Evolutionary conservation across 1,140 invertebrate genomes (phyloP).

Genomic region (Listronotus bonariensis): DNA sequence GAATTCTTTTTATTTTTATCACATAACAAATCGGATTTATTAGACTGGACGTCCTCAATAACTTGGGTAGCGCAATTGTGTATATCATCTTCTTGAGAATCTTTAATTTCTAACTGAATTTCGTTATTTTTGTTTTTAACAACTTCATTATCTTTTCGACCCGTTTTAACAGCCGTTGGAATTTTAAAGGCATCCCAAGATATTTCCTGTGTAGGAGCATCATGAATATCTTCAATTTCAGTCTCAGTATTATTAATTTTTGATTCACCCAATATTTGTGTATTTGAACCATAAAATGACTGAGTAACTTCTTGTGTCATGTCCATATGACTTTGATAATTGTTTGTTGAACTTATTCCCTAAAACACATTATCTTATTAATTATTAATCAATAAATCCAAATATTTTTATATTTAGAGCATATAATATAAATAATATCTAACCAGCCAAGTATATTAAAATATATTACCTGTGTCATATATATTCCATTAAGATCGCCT

Average conservation of each 20-base stretch:
- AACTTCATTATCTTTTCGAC: not conserved
- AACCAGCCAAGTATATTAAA: not conserved
- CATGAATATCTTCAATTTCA: slow-evolving; percentile 28
- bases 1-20: slow-evolving; percentile 1
- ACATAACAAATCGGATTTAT: not conserved
- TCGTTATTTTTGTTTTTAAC: too few relatives aligned
- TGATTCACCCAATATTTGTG: slow-evolving; percentile 34
- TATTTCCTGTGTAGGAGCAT: slow-evolving; percentile 18
- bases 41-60: slow-evolving; percentile 1
- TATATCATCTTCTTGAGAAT: not conserved
- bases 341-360: too few relatives aligned
- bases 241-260: slow-evolving; percentile 18
- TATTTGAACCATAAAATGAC: slow-evolving; percentile 36
- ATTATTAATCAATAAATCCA: too few relatives aligned
- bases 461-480: slow-evolving; percentile 10
- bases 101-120: too few relatives aligned
- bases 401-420: too few relatives aligned
- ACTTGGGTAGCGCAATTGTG: slow-evolving; percentile 25
- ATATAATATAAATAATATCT: not conserved
- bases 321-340: slow-evolving; percentile 2
- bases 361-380: too few relatives aligned
- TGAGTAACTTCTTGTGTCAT: slow-evolving; percentile 35
- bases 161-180: not conserved
- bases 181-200: slow-evolving; percentile 10
- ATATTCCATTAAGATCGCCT: slow-evolving; percentile 38